Evolutionary conservation across 2,888 invertebrate genomes (phyloP).

Genomic region (Aporophyla nigra): DNA sequence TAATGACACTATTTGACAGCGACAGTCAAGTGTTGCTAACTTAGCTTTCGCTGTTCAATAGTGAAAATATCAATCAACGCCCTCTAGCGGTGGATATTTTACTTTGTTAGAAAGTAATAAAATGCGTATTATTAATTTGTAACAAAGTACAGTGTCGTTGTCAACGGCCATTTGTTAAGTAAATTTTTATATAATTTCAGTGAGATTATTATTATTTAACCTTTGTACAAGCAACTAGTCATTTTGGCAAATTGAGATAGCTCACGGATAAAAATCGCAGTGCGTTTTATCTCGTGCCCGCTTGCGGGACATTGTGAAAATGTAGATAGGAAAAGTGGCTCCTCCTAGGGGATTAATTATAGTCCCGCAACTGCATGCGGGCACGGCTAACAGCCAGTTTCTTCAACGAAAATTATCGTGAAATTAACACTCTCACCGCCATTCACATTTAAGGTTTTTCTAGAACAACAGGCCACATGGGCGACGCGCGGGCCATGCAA

Average conservation of each 20-base stretch:
- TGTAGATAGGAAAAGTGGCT: background rate
- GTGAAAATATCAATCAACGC: background rate
- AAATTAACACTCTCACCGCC: too few species aligned
- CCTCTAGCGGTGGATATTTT: background rate
- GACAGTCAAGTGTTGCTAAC: too few species aligned
- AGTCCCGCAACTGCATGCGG: background rate
- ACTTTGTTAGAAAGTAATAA: background rate
- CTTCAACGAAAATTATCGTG: background rate
- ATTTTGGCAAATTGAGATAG: constrained; percentile 52
- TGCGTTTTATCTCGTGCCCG: background rate
- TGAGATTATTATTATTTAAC: background rate
- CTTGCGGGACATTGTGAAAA: background rate
- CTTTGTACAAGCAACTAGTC: constrained; percentile 16
- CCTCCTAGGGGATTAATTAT: too few species aligned
- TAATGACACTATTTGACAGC: constrained; percentile 19
- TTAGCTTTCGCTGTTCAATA: background rate
- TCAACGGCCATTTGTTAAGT: too few species aligned
- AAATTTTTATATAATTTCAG: background rate
- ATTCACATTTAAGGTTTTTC: too few species aligned
- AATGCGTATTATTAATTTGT: too few species aligned
- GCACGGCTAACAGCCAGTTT: background rate
- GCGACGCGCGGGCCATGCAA: too few species aligned
- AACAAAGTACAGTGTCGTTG: too few species aligned
- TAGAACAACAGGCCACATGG: too few species aligned
- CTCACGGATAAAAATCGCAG: background rate